Evolutionary conservation across 1,140 invertebrate genomes (phyloP), one percentile per base, ranked within the genome.

Genomic region (Eubasilissa regina): DNA sequence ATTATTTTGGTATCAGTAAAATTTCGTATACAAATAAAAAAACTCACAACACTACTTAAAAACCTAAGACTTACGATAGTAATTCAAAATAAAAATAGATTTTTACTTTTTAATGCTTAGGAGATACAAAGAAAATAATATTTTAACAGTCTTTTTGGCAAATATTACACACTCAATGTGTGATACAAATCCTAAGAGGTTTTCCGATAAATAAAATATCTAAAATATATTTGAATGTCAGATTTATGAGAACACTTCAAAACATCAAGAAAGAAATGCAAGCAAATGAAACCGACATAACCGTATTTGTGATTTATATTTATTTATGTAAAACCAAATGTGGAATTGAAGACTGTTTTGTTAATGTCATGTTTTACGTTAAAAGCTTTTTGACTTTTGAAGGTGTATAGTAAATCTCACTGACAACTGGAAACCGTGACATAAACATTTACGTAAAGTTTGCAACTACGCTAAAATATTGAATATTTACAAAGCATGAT

Each of bases 61-160:
- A 15, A 76, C 25, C 68, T 68, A 53, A 62, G 51, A 51, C 75
- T 48, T 58, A 76, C 19, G 25, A 21, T 77, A 77, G 21, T 68
- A 77, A 77, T 77, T 77, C 60, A 77, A 60, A 74, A 77, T 77
- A 77, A 77, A 55, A 77, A 48, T 43, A 68, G 51, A 35, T 60
- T 60, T 35, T 76, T 60, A 58, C 19, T 44, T 77, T 66, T 53
- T 62, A 44, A 47, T 64, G 21, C 62, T 77, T 77, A 77, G 43
- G 47, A 51, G 55, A 77, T 77, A 77, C n/a, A 77, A 77, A 44
- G 76, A 81, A 78, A 78, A 81, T 78, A 78, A 81, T 81, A 81
- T 81, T 81, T 74, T 78, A 81, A 81, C 80, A 81, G 80, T 81
- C 80, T 81, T 81, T 81, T 81, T 81, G 76, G 76, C 76, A 81